These are phyloP conservation scores for Lordiphosa collinella DNA, from an alignment of 1,140 invertebrate genomes.

Conservation along the genomic window DNA sequence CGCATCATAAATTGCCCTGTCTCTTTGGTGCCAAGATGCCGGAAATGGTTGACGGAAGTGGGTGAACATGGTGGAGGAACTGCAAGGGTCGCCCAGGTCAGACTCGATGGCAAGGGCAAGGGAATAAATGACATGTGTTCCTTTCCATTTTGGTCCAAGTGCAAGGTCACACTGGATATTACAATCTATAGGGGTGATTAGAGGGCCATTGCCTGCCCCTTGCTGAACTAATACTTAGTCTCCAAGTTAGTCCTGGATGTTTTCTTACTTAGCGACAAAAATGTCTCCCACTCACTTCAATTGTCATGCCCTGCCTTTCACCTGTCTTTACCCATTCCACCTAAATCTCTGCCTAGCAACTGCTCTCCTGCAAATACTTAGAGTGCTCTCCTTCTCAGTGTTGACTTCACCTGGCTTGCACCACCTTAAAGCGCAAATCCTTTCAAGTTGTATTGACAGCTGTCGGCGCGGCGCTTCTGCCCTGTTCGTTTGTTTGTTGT, in stretches of 20 bases:
- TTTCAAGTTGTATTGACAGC: conserved; percentile 72
- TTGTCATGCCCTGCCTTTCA: too few species aligned
- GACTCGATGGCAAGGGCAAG: background rate
- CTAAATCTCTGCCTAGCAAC: too few species aligned
- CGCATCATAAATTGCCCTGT: conserved; percentile 28
- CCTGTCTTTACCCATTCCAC: background rate
- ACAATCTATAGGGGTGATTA: too few species aligned
- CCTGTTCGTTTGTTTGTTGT: background rate
- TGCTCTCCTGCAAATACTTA: too few species aligned
- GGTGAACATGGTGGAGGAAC: conserved; percentile 4
- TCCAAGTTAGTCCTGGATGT: too few species aligned
- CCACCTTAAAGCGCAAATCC: conserved; percentile 29
- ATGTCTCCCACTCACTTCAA: too few species aligned
- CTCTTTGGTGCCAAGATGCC: conserved; percentile 16
- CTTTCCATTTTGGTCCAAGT: too few species aligned
- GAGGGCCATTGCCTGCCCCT: too few species aligned
- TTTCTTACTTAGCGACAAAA: too few species aligned
- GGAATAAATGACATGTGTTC: too few species aligned
- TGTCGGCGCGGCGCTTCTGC: conserved; percentile 31
- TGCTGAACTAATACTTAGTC: too few species aligned
- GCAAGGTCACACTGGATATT: conserved; percentile 10
- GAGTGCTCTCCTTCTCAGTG: too few species aligned
- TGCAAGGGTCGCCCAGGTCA: background rate
- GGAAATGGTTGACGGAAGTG: conserved; percentile 31
- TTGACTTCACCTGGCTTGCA: background rate